Evolutionary conservation across 2,888 invertebrate species (phyloP).

Genomic region (Arctia plantaginis): DNA sequence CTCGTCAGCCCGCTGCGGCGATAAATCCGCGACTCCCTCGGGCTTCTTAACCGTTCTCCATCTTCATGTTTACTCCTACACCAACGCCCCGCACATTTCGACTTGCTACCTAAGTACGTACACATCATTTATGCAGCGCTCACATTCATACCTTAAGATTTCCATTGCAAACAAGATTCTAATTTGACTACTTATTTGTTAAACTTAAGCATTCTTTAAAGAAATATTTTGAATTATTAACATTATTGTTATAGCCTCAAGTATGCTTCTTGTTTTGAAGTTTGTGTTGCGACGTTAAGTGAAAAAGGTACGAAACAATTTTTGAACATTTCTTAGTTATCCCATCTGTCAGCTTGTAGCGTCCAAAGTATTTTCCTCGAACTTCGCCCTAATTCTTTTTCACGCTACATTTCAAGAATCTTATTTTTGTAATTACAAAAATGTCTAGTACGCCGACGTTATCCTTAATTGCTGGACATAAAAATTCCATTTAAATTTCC

Average conservation of each 20-base stretch:
- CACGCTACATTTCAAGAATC: conserved; percentile 87
- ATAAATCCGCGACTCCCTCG: conserved; percentile 84
- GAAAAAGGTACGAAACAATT: conserved; percentile 58
- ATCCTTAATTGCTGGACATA: conserved; percentile 87
- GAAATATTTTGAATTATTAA: not conserved
- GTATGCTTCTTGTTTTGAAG: conserved; percentile 25
- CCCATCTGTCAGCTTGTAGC: conserved; percentile 73
- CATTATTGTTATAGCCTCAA: not conserved
- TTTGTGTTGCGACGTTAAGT: conserved; percentile 48
- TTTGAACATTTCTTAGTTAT: conserved; percentile 69
- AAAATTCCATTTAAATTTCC: conserved; percentile 88
- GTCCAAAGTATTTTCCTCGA: conserved; percentile 77
- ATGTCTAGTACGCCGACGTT: conserved; percentile 86
- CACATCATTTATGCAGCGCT: conserved; percentile 45
- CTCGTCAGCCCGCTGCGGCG: conserved; percentile 74
- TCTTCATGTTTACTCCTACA: conserved; percentile 70
- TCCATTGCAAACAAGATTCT: conserved; percentile 17
- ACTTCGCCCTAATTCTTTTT: conserved; percentile 84
- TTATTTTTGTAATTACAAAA: conserved; percentile 87
- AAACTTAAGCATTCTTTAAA: not conserved
- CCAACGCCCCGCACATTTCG: conserved; percentile 37
- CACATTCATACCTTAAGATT: conserved; percentile 25
- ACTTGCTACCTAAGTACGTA: conserved; percentile 34
- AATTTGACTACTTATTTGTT: not conserved
- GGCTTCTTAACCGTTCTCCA: conserved; percentile 80